phyloP scores from a whole-genome alignment of 2,888 invertebrate genomes.

The Dasypolia templi region DNA sequence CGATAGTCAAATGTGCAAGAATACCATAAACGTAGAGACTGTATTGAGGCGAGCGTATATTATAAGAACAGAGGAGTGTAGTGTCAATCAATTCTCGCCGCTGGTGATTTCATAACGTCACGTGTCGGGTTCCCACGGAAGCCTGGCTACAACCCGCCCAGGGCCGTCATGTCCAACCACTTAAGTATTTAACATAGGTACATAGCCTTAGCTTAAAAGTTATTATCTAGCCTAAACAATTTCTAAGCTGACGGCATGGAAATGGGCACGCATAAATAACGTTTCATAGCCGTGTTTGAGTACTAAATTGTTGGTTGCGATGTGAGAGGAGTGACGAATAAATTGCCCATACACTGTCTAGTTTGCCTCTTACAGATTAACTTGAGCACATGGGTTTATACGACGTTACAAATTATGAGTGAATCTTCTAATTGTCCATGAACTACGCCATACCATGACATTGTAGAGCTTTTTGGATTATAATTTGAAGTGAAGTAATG shows the following conservation, averaged over 20 bases:
- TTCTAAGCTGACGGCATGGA: slow-evolving; percentile 85
- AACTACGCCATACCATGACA: slow-evolving; percentile 7
- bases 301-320: slow-evolving; percentile 81
- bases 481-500: slow-evolving; percentile 43
- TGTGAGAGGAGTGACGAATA: slow-evolving; percentile 76
- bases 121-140: slow-evolving; percentile 89
- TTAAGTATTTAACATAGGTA: slow-evolving; percentile 89
- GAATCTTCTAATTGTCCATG: slow-evolving; percentile 51
- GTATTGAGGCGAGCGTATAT: slow-evolving; percentile 66
- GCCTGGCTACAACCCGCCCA: slow-evolving; percentile 85
- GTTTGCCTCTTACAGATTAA: slow-evolving; percentile 69
- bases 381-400: slow-evolving; percentile 52
- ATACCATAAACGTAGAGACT: slow-evolving; percentile 51
- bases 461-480: slow-evolving; percentile 44
- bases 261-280: slow-evolving; percentile 88
- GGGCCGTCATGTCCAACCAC: slow-evolving; percentile 89
- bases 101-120: slow-evolving; percentile 88
- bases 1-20: slow-evolving; percentile 57
- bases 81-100: slow-evolving; percentile 89
- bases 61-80: slow-evolving; percentile 68
- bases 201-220: slow-evolving; percentile 88
- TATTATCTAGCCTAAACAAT: slow-evolving; percentile 89
- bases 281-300: slow-evolving; percentile 81
- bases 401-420: slow-evolving; percentile 47
- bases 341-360: slow-evolving; percentile 74